Evolutionary conservation across 2,113 vertebrate species (phyloP), one percentile per base, ranked within the genome.

Genomic region (Micronycteris hirsuta): DNA sequence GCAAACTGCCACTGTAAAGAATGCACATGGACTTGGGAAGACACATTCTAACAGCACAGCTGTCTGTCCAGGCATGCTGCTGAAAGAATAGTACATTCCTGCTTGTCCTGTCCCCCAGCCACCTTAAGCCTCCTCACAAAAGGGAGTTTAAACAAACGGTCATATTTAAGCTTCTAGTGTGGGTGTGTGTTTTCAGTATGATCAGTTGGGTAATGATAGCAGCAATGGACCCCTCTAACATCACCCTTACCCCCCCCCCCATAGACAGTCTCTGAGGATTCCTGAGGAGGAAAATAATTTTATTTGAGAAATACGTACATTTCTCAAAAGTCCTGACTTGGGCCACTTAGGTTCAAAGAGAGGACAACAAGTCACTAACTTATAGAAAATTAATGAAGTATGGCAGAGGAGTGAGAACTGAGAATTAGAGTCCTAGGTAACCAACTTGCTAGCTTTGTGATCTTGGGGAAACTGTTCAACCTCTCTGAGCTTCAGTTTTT

Each of bases 41-140:
- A 78, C 86, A 61, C 13, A 73, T 65, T 84, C 77, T 97, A 28
- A 67, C 11, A 78, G 80, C 0, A 77, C 97, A 98, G 98, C 97
- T 98, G 97, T 97, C 97, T 76, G 49, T 3, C 3, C 84, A 90
- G 92, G 94, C 96, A 92, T 0, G 20, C 86, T 96, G 94, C 95
- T 94, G 33, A 83, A 89, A 96, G 78, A 76, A 82, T 1, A 6
- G 1, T 0, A 45, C 92, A 96, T 96, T 98, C 88, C 89, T 90
- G 38, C 61, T 74, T 1, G 61, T 74, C 85, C 87, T 71, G 65
- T 49, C 81, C 61, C 58, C 91, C 63, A 92, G 10, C 41, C 56
- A 93, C 90, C 63, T 90, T 91, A 89, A 96, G 84, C 33, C 7
- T 14, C 61, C 68, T 92, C 67, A 94, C 10, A 80, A 86, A 84